Conservation (phyloP, 2,113 vertebrate species). For the Megaceryle torquata region DNA sequence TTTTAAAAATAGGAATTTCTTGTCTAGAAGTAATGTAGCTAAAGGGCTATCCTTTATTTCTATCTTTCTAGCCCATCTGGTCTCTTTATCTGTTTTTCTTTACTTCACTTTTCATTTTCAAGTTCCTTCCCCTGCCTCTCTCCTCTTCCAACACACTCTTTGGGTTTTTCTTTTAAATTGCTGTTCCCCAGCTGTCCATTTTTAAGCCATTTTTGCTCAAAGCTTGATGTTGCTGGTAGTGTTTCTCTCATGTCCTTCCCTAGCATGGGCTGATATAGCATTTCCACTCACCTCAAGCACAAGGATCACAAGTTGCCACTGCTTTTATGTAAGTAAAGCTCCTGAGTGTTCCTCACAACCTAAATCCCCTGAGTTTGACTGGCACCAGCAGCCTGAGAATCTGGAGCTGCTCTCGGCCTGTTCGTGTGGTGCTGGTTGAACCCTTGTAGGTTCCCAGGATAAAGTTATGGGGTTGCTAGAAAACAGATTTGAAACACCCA, state of each 20-base stretch:
- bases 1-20: background rate
- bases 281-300: background rate
- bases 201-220: background rate
- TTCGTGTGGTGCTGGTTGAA: background rate
- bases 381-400: background rate
- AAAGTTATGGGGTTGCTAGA: background rate
- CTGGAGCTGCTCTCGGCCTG: background rate
- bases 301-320: background rate
- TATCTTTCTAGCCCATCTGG: background rate
- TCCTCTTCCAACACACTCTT: background rate
- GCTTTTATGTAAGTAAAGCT: background rate
- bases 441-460: background rate
- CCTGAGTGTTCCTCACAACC: background rate
- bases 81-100: background rate
- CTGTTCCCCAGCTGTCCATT: background rate
- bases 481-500: background rate
- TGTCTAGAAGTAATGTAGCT: background rate
- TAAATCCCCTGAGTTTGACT: background rate
- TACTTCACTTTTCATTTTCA: background rate
- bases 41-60: background rate
- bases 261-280: rapidly evolving
- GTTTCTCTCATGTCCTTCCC: background rate
- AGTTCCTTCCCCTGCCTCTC: background rate
- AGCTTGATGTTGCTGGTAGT: background rate
- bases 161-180: background rate